A percentile compares a stretch with the other conserved stretches of the same genome.
Conservation (phyloP, 2,113 vertebrate genomes). For the Periophthalmodon schlosseri region DNA sequence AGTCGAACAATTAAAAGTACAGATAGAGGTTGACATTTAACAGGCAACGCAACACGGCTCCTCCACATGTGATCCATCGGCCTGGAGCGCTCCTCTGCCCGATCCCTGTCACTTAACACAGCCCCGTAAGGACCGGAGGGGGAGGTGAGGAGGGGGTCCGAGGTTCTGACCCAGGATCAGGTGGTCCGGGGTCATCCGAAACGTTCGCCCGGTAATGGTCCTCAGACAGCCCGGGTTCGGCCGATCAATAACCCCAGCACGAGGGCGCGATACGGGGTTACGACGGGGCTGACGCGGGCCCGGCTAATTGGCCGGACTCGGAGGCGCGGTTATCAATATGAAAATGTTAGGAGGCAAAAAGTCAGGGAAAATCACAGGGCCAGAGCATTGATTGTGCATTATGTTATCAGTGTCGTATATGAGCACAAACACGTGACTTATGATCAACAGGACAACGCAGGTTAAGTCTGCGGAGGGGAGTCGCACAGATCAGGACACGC, state of each 20-base stretch:
- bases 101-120: conserved; percentile 66
- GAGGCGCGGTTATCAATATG: conserved; percentile 57
- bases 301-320: conserved; percentile 72
- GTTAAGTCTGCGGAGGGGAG: conserved; percentile 35
- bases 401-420: conserved; percentile 35
- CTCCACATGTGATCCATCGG: conserved; percentile 38
- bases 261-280: conserved; percentile 73
- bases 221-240: conserved; percentile 78
- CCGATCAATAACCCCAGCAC: conserved; percentile 77
- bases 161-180: conserved; percentile 74
- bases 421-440: conserved; percentile 24
- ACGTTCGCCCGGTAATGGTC: conserved; percentile 78
- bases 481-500: not conserved
- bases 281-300: conserved; percentile 61
- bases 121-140: conserved; percentile 50
- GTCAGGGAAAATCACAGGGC: conserved; percentile 34
- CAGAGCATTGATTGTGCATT: conserved; percentile 34
- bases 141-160: not conserved
- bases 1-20: not conserved
- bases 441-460: conserved; percentile 38
- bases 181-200: conserved; percentile 78
- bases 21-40: conserved; percentile 40
- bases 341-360: conserved; percentile 50
- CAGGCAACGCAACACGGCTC: conserved; percentile 2
- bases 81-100: conserved; percentile 45